Evolutionary conservation across 2,797 vertebrate genomes (phyloP).

Genomic region (Dromococcyx pavoninus): DNA sequence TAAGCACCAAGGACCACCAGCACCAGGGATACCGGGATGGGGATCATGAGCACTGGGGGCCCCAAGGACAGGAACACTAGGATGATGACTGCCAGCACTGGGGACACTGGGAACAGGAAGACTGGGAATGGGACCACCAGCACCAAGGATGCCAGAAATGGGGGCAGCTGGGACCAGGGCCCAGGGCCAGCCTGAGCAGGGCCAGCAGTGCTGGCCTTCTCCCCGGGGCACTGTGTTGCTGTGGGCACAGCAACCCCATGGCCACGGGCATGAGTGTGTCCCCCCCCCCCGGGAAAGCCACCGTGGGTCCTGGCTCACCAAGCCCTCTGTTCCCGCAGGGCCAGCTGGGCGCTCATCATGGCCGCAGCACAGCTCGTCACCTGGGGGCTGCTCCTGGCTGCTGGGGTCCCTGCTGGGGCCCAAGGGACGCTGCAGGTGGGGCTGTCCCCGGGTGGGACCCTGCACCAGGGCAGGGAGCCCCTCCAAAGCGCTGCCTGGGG

Average conservation of each 20-base stretch:
- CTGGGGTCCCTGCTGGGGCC: neutral
- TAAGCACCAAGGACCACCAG: too few species aligned
- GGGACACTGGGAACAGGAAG: neutral
- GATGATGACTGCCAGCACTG: neutral
- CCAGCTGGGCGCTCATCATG: neutral
- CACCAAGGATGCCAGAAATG: neutral
- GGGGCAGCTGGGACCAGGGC: neutral
- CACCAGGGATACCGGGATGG: too few species aligned
- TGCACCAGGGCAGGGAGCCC: neutral
- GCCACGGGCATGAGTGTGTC: neutral
- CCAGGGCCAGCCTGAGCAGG: neutral
- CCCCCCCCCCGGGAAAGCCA: neutral
- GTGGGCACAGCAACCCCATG: neutral
- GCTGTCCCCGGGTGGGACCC: neutral
- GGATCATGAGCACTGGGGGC: neutral
- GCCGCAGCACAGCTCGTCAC: neutral
- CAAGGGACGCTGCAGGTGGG: neutral
- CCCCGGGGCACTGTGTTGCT: neutral
- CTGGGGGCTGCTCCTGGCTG: constrained; percentile 47
- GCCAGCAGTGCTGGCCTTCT: neutral
- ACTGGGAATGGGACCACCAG: too few species aligned
- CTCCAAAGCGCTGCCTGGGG: neutral
- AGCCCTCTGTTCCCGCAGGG: neutral
- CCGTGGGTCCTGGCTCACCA: neutral
- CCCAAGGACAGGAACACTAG: neutral